Evolutionary conservation across 2,113 vertebrate genomes (phyloP).

Genomic region (Ictalurus punctatus): DNA sequence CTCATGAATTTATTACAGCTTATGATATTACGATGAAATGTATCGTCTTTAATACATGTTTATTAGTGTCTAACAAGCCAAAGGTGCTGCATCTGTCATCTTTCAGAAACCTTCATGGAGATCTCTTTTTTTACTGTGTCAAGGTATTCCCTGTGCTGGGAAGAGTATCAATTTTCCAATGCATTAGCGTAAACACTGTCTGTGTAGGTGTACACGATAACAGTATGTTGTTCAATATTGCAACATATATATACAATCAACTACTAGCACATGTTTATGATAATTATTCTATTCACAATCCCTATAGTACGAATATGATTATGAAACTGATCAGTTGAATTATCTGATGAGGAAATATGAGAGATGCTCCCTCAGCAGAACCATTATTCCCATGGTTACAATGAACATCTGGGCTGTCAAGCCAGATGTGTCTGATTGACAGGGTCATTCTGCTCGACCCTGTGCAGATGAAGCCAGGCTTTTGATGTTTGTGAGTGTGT

Average conservation of each 20-base stretch:
- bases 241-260: neutral
- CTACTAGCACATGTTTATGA: neutral
- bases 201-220: neutral
- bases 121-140: neutral
- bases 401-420: slow-evolving; percentile 54
- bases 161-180: neutral
- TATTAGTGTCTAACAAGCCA: neutral
- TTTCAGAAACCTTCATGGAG: neutral
- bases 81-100: neutral
- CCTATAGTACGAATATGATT: slow-evolving; percentile 55
- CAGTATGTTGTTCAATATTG: neutral
- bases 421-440: slow-evolving; percentile 60
- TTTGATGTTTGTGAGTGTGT: slow-evolving; percentile 35
- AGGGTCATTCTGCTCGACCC: slow-evolving; percentile 43
- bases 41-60: neutral
- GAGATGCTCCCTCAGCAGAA: slow-evolving; percentile 11
- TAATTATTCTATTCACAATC: neutral
- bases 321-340: slow-evolving; percentile 58
- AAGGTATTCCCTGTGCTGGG: neutral
- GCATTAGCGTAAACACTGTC: neutral
- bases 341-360: slow-evolving; percentile 21
- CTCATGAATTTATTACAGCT: neutral
- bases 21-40: neutral
- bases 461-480: slow-evolving; percentile 26
- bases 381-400: slow-evolving; percentile 40